Conservation (phyloP, 53 echinoderm and acorn worm species). For the Temnopleurus reevesii region DNA sequence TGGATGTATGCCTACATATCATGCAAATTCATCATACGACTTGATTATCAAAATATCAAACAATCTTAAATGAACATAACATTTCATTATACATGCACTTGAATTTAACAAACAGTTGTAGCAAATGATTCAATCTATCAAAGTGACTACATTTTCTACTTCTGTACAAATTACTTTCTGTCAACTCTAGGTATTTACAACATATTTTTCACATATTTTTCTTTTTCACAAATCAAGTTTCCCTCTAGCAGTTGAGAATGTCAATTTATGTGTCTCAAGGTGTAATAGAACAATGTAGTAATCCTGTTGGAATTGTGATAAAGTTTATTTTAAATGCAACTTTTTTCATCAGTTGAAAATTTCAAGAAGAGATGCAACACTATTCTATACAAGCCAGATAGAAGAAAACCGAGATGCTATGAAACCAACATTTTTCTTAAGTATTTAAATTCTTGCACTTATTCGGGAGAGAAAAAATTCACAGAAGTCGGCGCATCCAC, state of each 20-base stretch:
- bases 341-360: neutral
- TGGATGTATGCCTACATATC: neutral
- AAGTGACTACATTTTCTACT: slow-evolving; percentile 6
- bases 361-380: too few relatives aligned
- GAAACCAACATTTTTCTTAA: too few relatives aligned
- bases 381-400: too few relatives aligned
- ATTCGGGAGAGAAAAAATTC: too few relatives aligned
- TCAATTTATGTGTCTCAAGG: neutral
- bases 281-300: neutral
- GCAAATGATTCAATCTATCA: neutral
- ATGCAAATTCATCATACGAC: neutral
- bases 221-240: neutral
- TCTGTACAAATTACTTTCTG: neutral
- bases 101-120: neutral
- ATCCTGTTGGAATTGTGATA: neutral
- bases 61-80: neutral
- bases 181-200: slow-evolving; percentile 5
- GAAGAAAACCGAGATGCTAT: too few relatives aligned
- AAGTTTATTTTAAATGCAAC: neutral
- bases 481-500: too few relatives aligned
- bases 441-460: too few relatives aligned
- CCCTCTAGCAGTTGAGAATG: neutral
- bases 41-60: neutral
- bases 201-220: neutral
- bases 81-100: neutral